Base-by-base conservation (phyloP, 2,888 invertebrate species). In the Orthosia incerta region DNA sequence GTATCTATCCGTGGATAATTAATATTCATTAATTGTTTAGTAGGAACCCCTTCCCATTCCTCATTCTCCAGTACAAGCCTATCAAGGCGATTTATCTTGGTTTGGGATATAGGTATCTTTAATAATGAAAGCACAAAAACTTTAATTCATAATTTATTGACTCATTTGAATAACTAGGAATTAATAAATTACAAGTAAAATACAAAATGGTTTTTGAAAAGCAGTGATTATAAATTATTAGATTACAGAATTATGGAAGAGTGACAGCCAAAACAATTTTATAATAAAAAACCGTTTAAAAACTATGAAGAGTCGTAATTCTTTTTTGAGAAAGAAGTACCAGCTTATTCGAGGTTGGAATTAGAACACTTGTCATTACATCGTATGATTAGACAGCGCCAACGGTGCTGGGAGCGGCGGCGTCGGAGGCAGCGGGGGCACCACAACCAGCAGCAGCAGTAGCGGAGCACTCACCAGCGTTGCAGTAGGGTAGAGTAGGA, bases 391-490 rank as follows among this genome's bases (percentile, higher is more conserved):
- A 77, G 77, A 57, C 82, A 46, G 66, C 39, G 46, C 55, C 81
- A 62, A 2, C 18, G 46, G 79, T 18, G n/a, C 55, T 31, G 55
- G 71, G 66, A 55, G 71, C 68, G 20, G 50, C 70, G n/a, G 56
- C 56, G 7, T 45, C 79, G n/a, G 62, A 51, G 26, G 81, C 78
- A 60, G 82, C 84, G 7, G 88, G 87, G 0, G 55, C 85, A 48
- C 1, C 87, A 48, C 96, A 96, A 70, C 91, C 94, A 0, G 83
- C 92, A 2, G 94, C 76, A 0, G 96, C 95, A 0, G 95, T 95
- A 12, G 95, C 95, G 0, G 96, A 95, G 87, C 96, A 96, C 72
- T 91, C 91, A n/a, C 96, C 96, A 15, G 94, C 89, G 87, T 95
- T 95, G 89, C 96, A 96, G 87, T 94, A 91, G 0, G 96, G 96